Conservation (phyloP, 2,888 invertebrate genomes). For the Aleiodes leptofemur region DNA sequence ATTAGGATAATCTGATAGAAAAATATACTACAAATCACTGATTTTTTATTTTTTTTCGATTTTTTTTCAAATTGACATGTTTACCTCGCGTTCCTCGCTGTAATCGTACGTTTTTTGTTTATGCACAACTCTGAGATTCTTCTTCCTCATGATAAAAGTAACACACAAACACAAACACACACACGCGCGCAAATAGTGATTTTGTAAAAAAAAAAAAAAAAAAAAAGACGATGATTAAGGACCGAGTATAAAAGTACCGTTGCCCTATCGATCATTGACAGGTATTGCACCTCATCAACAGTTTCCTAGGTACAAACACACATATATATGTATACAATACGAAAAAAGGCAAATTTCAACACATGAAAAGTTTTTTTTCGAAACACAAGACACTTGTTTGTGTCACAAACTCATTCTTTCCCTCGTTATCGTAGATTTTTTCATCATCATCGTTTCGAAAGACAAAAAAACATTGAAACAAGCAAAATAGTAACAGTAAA, state of each 20-base stretch:
- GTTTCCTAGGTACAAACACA: not conserved
- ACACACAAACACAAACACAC: not conserved
- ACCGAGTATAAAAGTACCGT: constrained; percentile 7
- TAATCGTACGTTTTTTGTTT: constrained; percentile 68
- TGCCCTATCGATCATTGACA: constrained; percentile 36
- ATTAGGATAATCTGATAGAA: too few relatives aligned
- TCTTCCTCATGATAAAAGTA: constrained; percentile 69
- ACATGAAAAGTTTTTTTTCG: not conserved
- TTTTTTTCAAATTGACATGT: constrained; percentile 32
- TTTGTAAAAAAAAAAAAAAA: too few relatives aligned
- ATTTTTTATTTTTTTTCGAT: too few relatives aligned
- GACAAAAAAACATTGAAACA: not conserved
- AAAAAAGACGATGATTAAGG: constrained; percentile 19
- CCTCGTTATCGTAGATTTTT: constrained; percentile 27
- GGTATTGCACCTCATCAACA: constrained; percentile 32
- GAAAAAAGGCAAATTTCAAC: not conserved
- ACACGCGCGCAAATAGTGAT: not conserved
- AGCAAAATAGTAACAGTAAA: not conserved
- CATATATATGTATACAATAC: not conserved
- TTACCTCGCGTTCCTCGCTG: constrained; percentile 60
- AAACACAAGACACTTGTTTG: constrained; percentile 13
- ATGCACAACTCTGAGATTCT: constrained; percentile 71
- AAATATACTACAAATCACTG: too few relatives aligned
- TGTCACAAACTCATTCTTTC: constrained; percentile 8
- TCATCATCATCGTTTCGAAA: constrained; percentile 16